Evolutionary conservation across 2,113 vertebrate species (phyloP), one percentile per base, ranked within the genome.

Genomic region (Hydropotes inermis): DNA sequence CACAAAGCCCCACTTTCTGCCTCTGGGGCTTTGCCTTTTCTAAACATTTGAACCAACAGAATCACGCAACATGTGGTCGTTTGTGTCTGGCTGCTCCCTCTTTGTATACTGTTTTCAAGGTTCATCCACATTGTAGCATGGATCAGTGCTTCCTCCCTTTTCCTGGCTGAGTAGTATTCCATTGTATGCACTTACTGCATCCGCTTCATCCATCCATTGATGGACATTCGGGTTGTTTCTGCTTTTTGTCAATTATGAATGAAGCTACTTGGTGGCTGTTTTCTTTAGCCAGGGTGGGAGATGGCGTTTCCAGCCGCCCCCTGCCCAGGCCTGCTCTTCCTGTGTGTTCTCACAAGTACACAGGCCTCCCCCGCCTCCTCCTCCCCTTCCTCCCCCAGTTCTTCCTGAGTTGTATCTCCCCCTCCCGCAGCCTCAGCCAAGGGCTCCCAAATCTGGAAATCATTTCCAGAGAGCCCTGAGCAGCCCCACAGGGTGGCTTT

Each of bases 111-210:
- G 28, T 45, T 64, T 15, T 19, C 52, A 25, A 25, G 60, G 33
- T 15, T 60, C 39, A 13, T 11, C 52, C 25, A 0, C 2, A 7
- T 28, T 1, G 14, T n/a, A 1, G 60, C 12, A 0, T 1, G 8
- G 2, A 1, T 4, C 14, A 1, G 21, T 2, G 30, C 70, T 8
- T 47, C 9, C 0, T 70, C 61, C 52, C 47, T 78, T 36, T 87
- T 92, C 13, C 33, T 15, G 89, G 79, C 96, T 17, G 23, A 17
- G 16, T 87, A 45, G 11, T 89, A 54, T 12, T 89, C 79, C 54
- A 1, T 2, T 3, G 36, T 15, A 12, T 0, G 3, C 3, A 3
- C 0, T 0, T 23, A 17, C 55, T 23, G 3, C 8, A 12, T 43
- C 27, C 8, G 4, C 5, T 43, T 45, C 7, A 47, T 55, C 76